phyloP scores from a whole-genome alignment of 2,888 invertebrate genomes.

The Liopterus haemorrhoidalis region DNA sequence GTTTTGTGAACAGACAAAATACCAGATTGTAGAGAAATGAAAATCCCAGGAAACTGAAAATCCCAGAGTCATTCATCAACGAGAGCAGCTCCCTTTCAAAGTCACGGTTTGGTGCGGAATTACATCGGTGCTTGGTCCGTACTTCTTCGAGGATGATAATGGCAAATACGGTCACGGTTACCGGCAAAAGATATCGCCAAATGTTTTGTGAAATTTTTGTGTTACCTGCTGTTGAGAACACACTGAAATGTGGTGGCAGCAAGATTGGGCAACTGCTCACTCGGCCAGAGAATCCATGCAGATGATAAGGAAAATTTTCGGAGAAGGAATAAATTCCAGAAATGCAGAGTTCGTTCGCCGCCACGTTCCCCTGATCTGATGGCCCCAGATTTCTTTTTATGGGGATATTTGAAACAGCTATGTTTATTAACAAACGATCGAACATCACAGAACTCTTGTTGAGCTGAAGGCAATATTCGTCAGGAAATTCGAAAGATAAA shows the following conservation, averaged over 20 bases:
- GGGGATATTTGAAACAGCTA: too few species aligned
- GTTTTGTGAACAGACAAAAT: conserved; percentile 9
- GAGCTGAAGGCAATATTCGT: too few species aligned
- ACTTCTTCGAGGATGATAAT: conserved; percentile 22
- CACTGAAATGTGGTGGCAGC: too few species aligned
- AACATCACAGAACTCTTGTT: too few species aligned
- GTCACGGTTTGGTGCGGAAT: conserved; percentile 15
- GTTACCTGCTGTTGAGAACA: too few species aligned
- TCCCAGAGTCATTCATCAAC: conserved; percentile 16
- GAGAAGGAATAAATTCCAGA: not conserved
- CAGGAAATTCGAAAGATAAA: too few species aligned
- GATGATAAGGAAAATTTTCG: not conserved
- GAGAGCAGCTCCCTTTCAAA: conserved; percentile 18
- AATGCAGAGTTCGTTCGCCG: not conserved
- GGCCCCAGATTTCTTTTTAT: conserved; percentile 1
- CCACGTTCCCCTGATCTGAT: conserved; percentile 1
- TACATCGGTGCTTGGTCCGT: conserved; percentile 18
- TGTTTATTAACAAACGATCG: too few species aligned
- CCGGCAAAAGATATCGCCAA: too few species aligned
- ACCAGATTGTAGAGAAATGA: conserved; percentile 18
- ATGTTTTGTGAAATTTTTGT: too few species aligned
- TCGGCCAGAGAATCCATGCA: too few species aligned
- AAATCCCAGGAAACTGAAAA: conserved; percentile 25
- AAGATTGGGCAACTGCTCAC: too few species aligned
- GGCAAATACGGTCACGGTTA: conserved; percentile 24